A percentile compares a stretch with the other conserved stretches of the same genome.
phyloP scores from a whole-genome alignment of 2,888 invertebrate species.

The Carterocephalus palaemon region DNA sequence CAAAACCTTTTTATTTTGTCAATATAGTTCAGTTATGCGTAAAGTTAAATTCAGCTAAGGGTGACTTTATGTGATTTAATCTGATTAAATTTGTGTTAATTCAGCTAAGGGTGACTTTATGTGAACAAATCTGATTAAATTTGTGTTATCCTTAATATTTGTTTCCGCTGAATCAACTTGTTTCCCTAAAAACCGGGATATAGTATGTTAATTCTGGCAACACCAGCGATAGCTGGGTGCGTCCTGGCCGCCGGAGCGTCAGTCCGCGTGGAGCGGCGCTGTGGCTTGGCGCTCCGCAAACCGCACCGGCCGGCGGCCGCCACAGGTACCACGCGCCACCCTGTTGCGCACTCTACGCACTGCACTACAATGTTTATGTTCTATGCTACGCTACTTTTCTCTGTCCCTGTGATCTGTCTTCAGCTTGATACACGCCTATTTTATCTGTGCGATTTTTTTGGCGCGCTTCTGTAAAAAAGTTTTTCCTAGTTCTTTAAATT shows the following conservation, averaged over 20 bases:
- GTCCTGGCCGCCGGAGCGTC: conserved; percentile 44
- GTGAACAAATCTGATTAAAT: no score
- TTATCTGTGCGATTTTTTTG: conserved; percentile 34
- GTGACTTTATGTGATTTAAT: no score
- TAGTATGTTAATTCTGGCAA: conserved; percentile 37
- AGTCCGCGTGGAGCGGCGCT: conserved; percentile 71
- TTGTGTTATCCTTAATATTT: no score
- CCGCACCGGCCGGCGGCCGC: conserved; percentile 51
- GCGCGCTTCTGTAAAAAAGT: conserved; percentile 33
- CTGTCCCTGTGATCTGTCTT: conserved; percentile 36
- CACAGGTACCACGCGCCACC: conserved; percentile 63
- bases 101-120: no score
- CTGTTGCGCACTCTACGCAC: conserved; percentile 74
- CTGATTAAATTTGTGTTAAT: no score
- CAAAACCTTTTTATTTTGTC: no score
- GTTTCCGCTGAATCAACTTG: not conserved
- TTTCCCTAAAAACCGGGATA: conserved; percentile 22
- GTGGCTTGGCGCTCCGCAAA: conserved; percentile 46
- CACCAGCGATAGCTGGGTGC: conserved; percentile 38
- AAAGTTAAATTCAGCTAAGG: no score
- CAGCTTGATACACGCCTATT: conserved; percentile 31
- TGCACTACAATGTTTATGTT: conserved; percentile 65
- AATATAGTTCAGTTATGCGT: no score
- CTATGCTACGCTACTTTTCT: conserved; percentile 39
- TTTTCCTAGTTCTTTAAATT: conserved; percentile 15